Base-by-base conservation (phyloP, 2,797 vertebrate species). In the Hypotaenidia philippensis region DNA sequence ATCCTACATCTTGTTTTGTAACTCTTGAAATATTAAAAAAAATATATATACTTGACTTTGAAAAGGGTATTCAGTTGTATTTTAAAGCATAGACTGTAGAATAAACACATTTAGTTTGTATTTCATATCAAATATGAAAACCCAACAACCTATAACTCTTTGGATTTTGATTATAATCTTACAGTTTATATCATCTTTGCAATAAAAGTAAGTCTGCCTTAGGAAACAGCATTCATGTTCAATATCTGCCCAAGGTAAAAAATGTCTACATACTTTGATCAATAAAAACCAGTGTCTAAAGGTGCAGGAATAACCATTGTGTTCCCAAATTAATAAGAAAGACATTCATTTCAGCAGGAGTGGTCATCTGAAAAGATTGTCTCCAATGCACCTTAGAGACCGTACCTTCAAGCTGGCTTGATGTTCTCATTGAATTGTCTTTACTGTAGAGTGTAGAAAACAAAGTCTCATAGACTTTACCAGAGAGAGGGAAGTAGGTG, bases 341-440 rank as follows among this genome's bases (percentile, higher is more conserved):
- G 71, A 41, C 81, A 83, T 52, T 75, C 36, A 64, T 86, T 95
- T 92, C 49, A 84, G 17, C 50, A 81, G 49, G 20, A 74, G 50
- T 90, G 38, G 44, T 6, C 34, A 85, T 91, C 52, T 94, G 74
- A 85, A 80, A 93, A 82, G 22, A 83, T 23, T 74, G 53, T 56
- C 56, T 94, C 40, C 47, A 88, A 36, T 93, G 44, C 63, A 94
- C 72, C 50, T 89, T 27, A 63, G 45, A 94, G 83, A 76, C 36
- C 64, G 61, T 26, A 32, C 63, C 81, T 95, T 95, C 89, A 77
- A 60, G 47, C 55, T 60, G 72, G 10, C 61, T 94, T 87, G 81
- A 66, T 89, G 88, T 95, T 59, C 78, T 94, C 95, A 95, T 77
- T 94, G 88, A 95, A 84, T 93, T 93, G 52, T 36, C 11, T 70